Evolutionary conservation across 2,888 invertebrate species (phyloP).

Genomic region (Hirtodrosophila alboralis): DNA sequence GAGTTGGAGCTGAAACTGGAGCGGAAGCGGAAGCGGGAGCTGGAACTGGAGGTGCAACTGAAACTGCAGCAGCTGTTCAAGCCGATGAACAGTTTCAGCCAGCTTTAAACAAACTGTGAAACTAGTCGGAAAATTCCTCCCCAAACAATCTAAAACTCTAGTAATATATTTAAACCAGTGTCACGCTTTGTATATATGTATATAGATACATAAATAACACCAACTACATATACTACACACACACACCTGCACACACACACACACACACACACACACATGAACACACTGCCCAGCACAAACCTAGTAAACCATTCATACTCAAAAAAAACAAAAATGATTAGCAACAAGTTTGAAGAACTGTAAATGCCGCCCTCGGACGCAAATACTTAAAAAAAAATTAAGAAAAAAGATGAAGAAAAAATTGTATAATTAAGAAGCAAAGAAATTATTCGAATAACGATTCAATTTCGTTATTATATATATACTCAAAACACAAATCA

Average conservation of each 20-base stretch:
- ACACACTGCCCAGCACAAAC: constrained; percentile 29
- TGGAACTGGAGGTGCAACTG: not conserved
- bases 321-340: not conserved
- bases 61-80: too few species aligned
- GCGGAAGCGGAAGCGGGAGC: too few species aligned
- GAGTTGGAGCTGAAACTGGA: not conserved
- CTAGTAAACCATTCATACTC: constrained; percentile 12
- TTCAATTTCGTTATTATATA: constrained; percentile 1
- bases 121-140: constrained; percentile 42
- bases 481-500: constrained; percentile 28
- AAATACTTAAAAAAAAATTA: constrained; percentile 13
- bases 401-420: not conserved
- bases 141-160: constrained; percentile 16
- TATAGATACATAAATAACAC: constrained; percentile 9
- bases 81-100: constrained; percentile 25
- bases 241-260: constrained; percentile 1
- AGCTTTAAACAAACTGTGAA: constrained; percentile 47
- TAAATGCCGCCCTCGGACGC: constrained; percentile 14
- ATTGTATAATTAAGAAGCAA: not conserved
- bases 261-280: constrained; percentile 6
- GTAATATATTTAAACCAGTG: constrained; percentile 29
- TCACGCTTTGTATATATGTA: constrained; percentile 30
- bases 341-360: not conserved
- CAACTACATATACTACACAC: constrained; percentile 1
- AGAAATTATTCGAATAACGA: not conserved